Percentiles rank a stretch among this genome's conserved stretches.
phyloP scores from a whole-genome alignment of 2,797 vertebrate genomes.

The Oryzias dopingdopingensis region DNA sequence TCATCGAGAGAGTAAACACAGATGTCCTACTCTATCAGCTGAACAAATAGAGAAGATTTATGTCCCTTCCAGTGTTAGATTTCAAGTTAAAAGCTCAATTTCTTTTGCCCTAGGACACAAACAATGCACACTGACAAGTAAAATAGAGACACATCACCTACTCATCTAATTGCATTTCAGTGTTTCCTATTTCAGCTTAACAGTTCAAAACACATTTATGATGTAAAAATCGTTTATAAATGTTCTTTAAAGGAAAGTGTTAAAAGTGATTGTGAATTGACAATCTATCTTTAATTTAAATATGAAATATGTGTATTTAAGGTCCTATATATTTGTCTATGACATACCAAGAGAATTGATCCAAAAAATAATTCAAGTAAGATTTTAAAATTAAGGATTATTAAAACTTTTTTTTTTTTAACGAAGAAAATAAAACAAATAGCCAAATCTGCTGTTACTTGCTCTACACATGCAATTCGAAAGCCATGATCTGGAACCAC shows the following conservation, averaged over 20 bases:
- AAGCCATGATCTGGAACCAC: no score
- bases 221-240: neutral
- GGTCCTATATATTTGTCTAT: no score
- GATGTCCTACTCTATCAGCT: constrained; percentile 1
- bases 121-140: neutral
- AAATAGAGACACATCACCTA: neutral
- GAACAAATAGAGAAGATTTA: constrained; percentile 8
- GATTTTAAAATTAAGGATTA: no score
- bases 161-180: neutral
- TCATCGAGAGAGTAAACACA: constrained; percentile 24
- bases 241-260: neutral
- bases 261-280: no score
- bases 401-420: no score
- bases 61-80: constrained; percentile 1
- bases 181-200: neutral
- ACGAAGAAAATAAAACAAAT: no score
- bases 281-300: no score
- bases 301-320: no score
- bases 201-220: neutral
- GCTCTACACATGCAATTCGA: no score
- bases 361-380: no score
- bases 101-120: constrained; percentile 3
- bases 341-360: no score
- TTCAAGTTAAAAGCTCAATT: constrained; percentile 3
- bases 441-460: no score